Base-by-base conservation (phyloP, 2,113 vertebrate species). In the Arvicanthis niloticus region DNA sequence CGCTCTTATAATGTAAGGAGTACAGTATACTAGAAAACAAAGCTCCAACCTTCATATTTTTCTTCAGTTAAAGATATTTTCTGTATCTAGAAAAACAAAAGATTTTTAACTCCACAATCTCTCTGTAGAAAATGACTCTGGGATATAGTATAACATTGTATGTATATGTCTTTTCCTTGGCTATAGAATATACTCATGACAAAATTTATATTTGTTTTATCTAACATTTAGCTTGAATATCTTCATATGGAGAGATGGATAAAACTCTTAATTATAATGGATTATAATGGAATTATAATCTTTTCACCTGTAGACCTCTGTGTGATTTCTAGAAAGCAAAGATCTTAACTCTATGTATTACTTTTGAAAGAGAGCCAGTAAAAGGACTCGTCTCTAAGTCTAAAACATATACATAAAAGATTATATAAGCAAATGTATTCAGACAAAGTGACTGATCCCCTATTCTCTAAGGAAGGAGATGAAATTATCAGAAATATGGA, bases 311-410 rank as follows among this genome's bases (percentile, higher is more conserved):
- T 31, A 81, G 9, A 72, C 15, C 88, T 92, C 48, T 81, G 92
- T 87, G 77, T 80, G 53, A 89, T 88, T 96, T 91, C 37, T 72
- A 88, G 77, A 96, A 92, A 96, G 62, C 51, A 85, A 95, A 76
- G 45, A 21, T 53, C 4, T 82, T 92, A 77, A 45, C 48, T 73
- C n/a, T 24, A 58, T 76, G 37, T 78, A 53, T 78, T 72, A 68
- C 88, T 93, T 95, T 96, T 75, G 70, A 96, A 89, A 62, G n/a
- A 94, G 1, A 85, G 1, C 34, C 76, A 24, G 65, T 53, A 86
- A 91, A 80, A 65, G 24, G 10, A 40, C 24, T 89, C 65, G 16
- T 65, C 12, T 72, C 85, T 91, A 88, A 80, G 42, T 7, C 7
- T 31, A 85, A 88, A 51, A 53, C 60, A 42, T 72, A 70, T 65